A percentile compares a stretch with the other conserved stretches of the same genome.
Conservation (phyloP, 2,888 invertebrate genomes). For the Stictocephala bisonia region DNA sequence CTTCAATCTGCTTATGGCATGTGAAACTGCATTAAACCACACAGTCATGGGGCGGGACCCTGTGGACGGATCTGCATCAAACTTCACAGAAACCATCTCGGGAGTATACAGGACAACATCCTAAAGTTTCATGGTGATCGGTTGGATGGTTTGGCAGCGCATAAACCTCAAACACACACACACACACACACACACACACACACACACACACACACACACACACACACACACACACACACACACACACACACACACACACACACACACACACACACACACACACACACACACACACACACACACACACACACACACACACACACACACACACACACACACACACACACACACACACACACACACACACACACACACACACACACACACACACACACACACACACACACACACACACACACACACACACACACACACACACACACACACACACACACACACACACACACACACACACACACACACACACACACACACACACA, state of each 20-base stretch:
- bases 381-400: conserved; percentile 13
- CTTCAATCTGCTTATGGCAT: no score
- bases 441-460: conserved; percentile 13
- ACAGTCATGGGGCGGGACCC: background rate
- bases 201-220: conserved; percentile 13
- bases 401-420: conserved; percentile 9
- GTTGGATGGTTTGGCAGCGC: no score
- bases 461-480: conserved; percentile 13
- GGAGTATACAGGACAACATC: no score
- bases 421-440: conserved; percentile 4
- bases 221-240: conserved; percentile 13
- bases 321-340: conserved; percentile 13
- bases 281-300: conserved; percentile 4
- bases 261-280: conserved; percentile 13
- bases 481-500: conserved; percentile 13
- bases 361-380: conserved; percentile 13
- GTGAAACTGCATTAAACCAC: no score
- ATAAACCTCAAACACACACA: no score
- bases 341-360: conserved; percentile 13
- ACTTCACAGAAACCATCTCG: no score
- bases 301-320: conserved; percentile 13
- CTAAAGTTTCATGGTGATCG: no score
- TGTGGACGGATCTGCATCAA: no score
- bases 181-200: background rate
- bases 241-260: conserved; percentile 13